phyloP scores from a whole-genome alignment of 1,140 invertebrate species.

The Metaphire vulgaris region DNA sequence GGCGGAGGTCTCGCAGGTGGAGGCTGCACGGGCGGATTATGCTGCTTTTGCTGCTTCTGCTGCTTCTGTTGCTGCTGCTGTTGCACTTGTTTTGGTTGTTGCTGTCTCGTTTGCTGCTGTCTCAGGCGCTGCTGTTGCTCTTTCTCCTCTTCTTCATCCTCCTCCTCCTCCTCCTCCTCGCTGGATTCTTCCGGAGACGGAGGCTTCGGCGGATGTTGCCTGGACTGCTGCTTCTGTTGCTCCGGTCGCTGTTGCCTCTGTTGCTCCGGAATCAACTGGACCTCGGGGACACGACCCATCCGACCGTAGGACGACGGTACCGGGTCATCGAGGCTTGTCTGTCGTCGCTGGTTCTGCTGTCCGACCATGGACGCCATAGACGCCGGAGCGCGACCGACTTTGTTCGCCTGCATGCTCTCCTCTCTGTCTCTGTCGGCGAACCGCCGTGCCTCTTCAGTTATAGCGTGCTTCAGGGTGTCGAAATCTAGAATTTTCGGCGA shows the following conservation, averaged over 20 bases:
- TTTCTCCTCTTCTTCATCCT: constrained; percentile 22
- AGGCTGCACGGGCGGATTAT: not conserved
- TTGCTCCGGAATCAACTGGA: constrained; percentile 1
- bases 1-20: not conserved
- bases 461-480: not conserved
- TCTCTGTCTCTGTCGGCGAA: not conserved
- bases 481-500: not conserved
- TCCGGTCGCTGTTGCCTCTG: not conserved
- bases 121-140: constrained; percentile 1
- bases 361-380: not conserved
- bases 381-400: no score
- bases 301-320: not conserved
- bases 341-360: constrained; percentile 1
- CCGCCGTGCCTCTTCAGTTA: not conserved
- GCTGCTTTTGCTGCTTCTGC: not conserved
- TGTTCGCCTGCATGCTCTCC: not conserved
- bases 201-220: not conserved
- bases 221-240: not conserved
- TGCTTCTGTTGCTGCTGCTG: constrained; percentile 3
- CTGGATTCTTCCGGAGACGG: not conserved
- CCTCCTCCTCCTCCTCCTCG: constrained; percentile 10
- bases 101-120: not conserved
- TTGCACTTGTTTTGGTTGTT: not conserved
- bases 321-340: not conserved
- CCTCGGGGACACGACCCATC: not conserved